These are phyloP conservation scores for Clarias pachynema DNA, from an alignment of 2,797 vertebrate genomes.

Conservation along the genomic window DNA sequence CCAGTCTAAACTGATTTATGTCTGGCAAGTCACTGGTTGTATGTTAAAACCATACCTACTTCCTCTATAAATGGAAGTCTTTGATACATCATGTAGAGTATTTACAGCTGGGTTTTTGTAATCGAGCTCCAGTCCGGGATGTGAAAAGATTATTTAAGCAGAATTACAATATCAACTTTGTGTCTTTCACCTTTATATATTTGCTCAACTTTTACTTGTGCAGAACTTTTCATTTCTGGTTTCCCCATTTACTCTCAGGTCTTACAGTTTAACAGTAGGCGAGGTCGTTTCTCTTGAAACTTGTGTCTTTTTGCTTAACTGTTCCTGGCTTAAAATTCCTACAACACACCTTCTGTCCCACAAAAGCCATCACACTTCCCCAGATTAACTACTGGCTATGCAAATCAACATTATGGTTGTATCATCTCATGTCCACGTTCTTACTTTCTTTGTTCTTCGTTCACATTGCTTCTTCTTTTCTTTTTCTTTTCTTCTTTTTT, in stretches of 20 bases:
- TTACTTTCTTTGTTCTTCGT: constrained; percentile 72
- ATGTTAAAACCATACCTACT: background rate
- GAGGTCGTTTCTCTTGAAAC: constrained; percentile 58
- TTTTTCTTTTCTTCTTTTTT: background rate
- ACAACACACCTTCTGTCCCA: constrained; percentile 48
- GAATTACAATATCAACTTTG: background rate
- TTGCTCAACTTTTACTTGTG: background rate
- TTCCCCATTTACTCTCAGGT: constrained; percentile 72
- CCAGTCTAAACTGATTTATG: background rate
- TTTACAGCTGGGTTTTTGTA: constrained; percentile 4
- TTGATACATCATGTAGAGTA: constrained; percentile 14
- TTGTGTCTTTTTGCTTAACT: constrained; percentile 38
- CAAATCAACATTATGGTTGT: constrained; percentile 73
- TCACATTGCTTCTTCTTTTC: constrained; percentile 66
- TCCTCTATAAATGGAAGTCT: constrained; percentile 13
- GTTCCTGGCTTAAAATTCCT: constrained; percentile 6
- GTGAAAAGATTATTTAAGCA: constrained; percentile 10
- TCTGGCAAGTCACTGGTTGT: background rate
- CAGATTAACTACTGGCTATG: constrained; percentile 78
- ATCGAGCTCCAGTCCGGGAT: background rate
- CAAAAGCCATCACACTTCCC: constrained; percentile 56
- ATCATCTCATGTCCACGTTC: constrained; percentile 69
- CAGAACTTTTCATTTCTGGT: background rate
- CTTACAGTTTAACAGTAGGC: constrained; percentile 65
- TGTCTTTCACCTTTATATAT: background rate